Base-by-base conservation (phyloP, 2,888 invertebrate species). In the Drosophila seclusa region DNA sequence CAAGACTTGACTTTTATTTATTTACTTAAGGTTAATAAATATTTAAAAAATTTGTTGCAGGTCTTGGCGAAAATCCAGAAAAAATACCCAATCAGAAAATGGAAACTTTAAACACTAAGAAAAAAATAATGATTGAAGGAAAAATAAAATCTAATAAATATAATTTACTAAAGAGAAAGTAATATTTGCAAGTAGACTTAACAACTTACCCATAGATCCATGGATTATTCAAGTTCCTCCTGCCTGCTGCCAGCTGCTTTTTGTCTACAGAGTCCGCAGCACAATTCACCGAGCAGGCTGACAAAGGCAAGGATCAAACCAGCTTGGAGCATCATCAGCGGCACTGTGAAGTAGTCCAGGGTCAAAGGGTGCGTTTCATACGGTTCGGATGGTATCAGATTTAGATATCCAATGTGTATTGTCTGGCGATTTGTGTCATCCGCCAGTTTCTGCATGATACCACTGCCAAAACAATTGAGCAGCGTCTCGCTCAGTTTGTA, bases 401-500 rank as follows among this genome's bases (percentile, higher is more conserved):
- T 65, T 2, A 87, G 38, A 8, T 79, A 82, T 21, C 86, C 80
- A 31, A 73, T 73, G 13, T 55, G 53, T 40, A 85, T 67, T 2
- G 74, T 74, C 61, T 70, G 67, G 6, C 42, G 45, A 8, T 84
- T 66, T 5, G 86, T 76, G 57, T 84, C 84, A 0, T 18, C 29
- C 2, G 68, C 61, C 49, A 89, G 54, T 36, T 90, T 84, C 6
- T 88, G 53, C 38, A 87, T 8, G 0, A 84, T 48, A 0, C 88
- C 90, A 4, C 80, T 88, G 40, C 24, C 55, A 32, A 90, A 90
- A 24, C 68, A 64, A 42, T 84, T 82, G 31, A 73, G 74, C 8
- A 85, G 61, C 4, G 89, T 32, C 42, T 79, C 61, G 40, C 89
- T 88, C 1, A 89, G 61, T 6, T 90, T 79, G 2, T 68, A 24